Base-by-base conservation (phyloP, 35 echinoderm and acorn worm genomes). In the Ophioderma brevispina region DNA sequence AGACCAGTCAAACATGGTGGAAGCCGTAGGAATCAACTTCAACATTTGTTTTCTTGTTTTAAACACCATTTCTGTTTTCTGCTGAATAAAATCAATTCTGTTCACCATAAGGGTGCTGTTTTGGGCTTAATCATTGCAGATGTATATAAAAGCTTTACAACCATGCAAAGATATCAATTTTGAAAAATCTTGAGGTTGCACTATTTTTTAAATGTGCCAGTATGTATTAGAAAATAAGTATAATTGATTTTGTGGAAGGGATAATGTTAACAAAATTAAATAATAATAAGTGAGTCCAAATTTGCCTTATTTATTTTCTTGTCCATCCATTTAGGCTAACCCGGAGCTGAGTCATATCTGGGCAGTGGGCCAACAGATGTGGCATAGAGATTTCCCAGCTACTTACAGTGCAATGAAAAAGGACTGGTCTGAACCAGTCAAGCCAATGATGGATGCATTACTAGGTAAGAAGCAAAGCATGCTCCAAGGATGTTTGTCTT, bases 361-460 rank as follows among this genome's bases (percentile, higher is more conserved):
- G 97, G 84, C 83, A 0, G 90, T 99, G 56, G 97, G 97, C n/a
- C 93, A 99, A 80, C 87, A 91, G 43, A 85, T 99, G 76, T 99
- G 97, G 97, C 94, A 90, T 31, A 49, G 94, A 55, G 88, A 99
- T 76, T 99, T 93, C 85, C 76, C 90, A 2, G 91, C 90, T 0
- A 89, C 95, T 18, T 99, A 99, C 59, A 85, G 77, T 34, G 55
- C 91, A 50, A 88, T 99, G 18, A 89, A 90, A 34, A 92, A 92
- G 77, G 97, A 99, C 36, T 99, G 97, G 97, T 99, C 97, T 25
- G 97, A 99, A 31, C 80, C 80, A 43, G 84, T 95, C 76, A 95
- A 99, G 80, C 82, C 87, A 13, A 79, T 95, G 21, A 95, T 99
- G 88, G 39, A 75, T 40, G 85, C 85, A 43, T 82, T 95, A 79